Evolutionary conservation across 2,797 vertebrate species (phyloP), one percentile per base, ranked within the genome.

Genomic region (Diplodus sargus): DNA sequence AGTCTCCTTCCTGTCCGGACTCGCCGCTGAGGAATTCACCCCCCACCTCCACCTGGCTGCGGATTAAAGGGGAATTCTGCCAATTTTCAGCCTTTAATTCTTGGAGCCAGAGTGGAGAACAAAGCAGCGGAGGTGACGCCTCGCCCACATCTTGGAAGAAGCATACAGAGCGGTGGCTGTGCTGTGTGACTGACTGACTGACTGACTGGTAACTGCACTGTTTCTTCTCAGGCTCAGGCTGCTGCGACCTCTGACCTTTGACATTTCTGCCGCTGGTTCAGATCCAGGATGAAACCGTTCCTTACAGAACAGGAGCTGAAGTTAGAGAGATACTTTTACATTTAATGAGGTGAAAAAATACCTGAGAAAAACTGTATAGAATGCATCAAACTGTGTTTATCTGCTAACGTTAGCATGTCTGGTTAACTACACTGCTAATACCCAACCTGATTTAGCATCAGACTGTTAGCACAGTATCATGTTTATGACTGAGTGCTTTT

Each of bases 11-110:
- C 54, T 90, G 90, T 78, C 73, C 61, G 1, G 45, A 92, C 91
- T 90, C 11, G 90, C 65, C 85, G 71, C 80, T 42, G 25, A 86
- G 87, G 90, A 91, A 90, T 92, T 78, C 59, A 58, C n/a, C 71
- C 69, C 56, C 48, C 48, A 23, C 43, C 67, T 25, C 61, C 72
- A 64, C 43, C 71, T 58, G 42, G 47, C 69, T 76, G 23, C 9
- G 53, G 48, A 75, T 79, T 85, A 89, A 81, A 91, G 89, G 78
- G 63, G 14, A 61, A 83, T 82, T 85, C 73, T 56, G 53, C 25
- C 61, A 13, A 79, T 69, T 68, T 75, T 72, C 39, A 72, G 20
- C 16, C 53, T 76, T 65, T 77, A 30, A 64, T 67, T 51, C 20
- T 64, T 49, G 15, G 11, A 45, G n/a, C 43, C 59, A 28, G 58